Conservation (phyloP, 2,888 invertebrate genomes). For the Mellilla xanthometata region DNA sequence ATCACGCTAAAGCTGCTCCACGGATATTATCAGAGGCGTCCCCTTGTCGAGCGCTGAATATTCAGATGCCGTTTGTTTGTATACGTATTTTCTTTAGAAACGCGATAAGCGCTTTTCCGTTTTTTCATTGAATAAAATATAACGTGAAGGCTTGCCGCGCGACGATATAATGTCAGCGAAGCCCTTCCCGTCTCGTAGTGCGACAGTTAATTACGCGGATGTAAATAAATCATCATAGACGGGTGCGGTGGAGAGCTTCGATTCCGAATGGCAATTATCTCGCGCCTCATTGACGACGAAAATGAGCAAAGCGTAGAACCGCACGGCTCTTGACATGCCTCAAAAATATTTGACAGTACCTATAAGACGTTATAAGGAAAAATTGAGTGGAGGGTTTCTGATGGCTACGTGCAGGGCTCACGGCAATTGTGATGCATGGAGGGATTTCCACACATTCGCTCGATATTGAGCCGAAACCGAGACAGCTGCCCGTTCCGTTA, state of each 20-base stretch:
- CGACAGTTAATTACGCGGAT: conserved; percentile 81
- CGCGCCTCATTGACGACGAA: conserved; percentile 78
- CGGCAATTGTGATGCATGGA: conserved; percentile 69
- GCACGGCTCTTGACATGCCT: conserved; percentile 49
- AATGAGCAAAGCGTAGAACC: conserved; percentile 61
- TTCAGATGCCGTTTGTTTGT: conserved; percentile 76
- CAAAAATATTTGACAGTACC: conserved; percentile 67
- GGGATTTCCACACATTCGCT: conserved; percentile 65
- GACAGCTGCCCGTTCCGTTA: conserved; percentile 48
- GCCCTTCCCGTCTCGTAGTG: conserved; percentile 80
- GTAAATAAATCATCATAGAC: conserved; percentile 82
- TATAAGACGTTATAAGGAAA: conserved; percentile 67
- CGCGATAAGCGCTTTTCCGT: conserved; percentile 71
- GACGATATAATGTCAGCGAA: conserved; percentile 72
- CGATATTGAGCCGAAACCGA: conserved; percentile 60
- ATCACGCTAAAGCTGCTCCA: conserved; percentile 62
- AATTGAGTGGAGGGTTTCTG: conserved; percentile 64
- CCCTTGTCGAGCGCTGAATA: conserved; percentile 68
- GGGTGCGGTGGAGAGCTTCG: conserved; percentile 71
- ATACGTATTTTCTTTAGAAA: conserved; percentile 70
- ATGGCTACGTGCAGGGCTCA: conserved; percentile 65
- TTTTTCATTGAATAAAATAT: conserved; percentile 75
- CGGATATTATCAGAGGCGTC: conserved; percentile 70
- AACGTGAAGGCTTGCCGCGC: conserved; percentile 60
- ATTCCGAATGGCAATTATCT: conserved; percentile 79